Percentiles rank a stretch among this genome's conserved stretches.
Conservation (phyloP, 2,888 invertebrate genomes). For the Rhorus exstirpatorius region DNA sequence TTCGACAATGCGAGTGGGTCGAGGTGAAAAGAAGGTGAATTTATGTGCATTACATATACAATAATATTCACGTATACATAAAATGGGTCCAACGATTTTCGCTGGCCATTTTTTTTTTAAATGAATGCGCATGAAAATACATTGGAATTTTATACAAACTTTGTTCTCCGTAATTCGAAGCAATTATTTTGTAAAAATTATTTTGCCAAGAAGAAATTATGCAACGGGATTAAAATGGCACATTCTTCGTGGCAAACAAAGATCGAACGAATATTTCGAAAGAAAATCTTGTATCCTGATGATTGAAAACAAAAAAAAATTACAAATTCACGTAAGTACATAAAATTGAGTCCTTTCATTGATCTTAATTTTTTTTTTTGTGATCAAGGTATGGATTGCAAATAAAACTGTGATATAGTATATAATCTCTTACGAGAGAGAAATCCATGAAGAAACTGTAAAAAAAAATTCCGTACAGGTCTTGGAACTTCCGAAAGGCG, state of each 20-base stretch:
- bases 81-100: background rate
- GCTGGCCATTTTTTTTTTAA: background rate
- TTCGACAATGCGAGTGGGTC: conserved; percentile 2
- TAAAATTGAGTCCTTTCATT: background rate
- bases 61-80: background rate
- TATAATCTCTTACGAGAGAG: background rate
- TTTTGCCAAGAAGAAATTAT: background rate
- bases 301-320: background rate
- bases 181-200: background rate
- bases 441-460: conserved; percentile 6
- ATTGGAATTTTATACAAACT: conserved; percentile 10
- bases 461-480: conserved; percentile 67
- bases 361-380: background rate
- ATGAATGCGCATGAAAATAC: background rate
- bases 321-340: background rate
- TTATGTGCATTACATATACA: background rate
- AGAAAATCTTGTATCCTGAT: no score
- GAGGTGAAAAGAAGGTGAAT: background rate
- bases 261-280: no score
- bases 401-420: background rate
- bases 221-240: no score
- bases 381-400: background rate
- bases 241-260: no score
- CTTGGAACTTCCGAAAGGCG: conserved; percentile 69
- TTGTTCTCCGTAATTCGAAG: background rate